phyloP scores from a whole-genome alignment of 2,113 vertebrate species.

The Archilochus colubris region DNA sequence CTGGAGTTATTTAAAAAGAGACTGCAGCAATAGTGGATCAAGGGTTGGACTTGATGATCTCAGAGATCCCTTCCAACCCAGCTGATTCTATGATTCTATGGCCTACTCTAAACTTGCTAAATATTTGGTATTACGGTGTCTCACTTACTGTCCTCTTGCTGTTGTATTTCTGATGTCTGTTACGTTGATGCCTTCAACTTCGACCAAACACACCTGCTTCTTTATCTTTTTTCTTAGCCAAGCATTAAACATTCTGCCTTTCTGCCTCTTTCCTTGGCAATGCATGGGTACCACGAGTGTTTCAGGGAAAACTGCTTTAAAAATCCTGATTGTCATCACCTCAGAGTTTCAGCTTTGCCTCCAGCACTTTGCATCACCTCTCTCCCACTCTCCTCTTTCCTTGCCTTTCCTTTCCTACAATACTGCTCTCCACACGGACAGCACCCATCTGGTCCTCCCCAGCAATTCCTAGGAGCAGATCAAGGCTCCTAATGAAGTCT shows the following conservation, averaged over 20 bases:
- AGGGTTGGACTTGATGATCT: too few relatives aligned
- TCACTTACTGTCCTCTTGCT: not conserved
- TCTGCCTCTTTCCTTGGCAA: not conserved
- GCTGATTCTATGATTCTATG: too few relatives aligned
- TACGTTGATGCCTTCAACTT: not conserved
- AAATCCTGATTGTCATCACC: not conserved
- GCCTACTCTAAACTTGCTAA: not conserved
- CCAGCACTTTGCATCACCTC: not conserved
- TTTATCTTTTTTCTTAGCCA: not conserved
- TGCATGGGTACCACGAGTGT: accelerated
- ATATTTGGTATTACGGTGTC: not conserved
- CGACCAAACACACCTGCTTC: not conserved
- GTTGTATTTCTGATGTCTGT: not conserved
- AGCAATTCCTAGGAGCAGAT: not conserved
- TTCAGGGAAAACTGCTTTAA: not conserved
- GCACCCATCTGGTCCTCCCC: not conserved
- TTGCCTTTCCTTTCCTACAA: not conserved
- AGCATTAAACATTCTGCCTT: not conserved
- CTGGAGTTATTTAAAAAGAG: too few relatives aligned
- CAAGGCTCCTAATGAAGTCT: not conserved
- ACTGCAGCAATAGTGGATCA: too few relatives aligned
- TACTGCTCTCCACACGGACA: not conserved
- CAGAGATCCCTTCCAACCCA: too few relatives aligned
- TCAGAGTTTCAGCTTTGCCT: not conserved
- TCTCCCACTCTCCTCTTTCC: not conserved